Percentiles rank a stretch among this genome's conserved stretches.
Conservation (phyloP, 1,140 invertebrate species). For the Leptinotarsa texana region DNA sequence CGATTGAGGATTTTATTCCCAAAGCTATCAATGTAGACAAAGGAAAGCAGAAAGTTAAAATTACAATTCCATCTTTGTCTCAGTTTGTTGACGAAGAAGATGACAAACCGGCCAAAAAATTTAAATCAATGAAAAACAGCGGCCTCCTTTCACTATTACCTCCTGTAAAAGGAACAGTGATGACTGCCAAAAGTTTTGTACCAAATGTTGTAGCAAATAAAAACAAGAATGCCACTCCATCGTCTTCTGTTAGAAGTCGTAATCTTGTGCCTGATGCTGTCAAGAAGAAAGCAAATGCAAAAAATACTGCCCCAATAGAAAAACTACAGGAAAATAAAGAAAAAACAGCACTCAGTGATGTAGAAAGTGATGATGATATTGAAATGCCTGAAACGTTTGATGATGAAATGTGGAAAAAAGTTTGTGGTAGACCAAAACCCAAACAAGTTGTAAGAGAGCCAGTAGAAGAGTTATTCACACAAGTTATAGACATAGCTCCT, state of each 20-base stretch:
- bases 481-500: constrained; percentile 47
- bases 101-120: constrained; percentile 37
- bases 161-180: constrained; percentile 42
- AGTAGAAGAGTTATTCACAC: constrained; percentile 17
- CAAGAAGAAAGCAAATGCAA: constrained; percentile 27
- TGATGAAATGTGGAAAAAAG: constrained; percentile 52
- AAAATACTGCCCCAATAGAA: constrained; percentile 17
- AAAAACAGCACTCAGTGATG: constrained; percentile 31
- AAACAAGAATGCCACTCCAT: constrained; percentile 30
- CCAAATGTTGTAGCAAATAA: constrained; percentile 36
- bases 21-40: constrained; percentile 44
- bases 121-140: constrained; percentile 43
- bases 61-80: constrained; percentile 47
- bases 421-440: constrained; percentile 46
- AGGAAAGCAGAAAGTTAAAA: constrained; percentile 46
- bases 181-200: constrained; percentile 43
- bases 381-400: constrained; percentile 50
- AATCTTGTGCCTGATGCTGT: constrained; percentile 27
- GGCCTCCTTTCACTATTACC: constrained; percentile 46
- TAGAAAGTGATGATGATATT: constrained; percentile 47
- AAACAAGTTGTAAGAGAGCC: constrained; percentile 26
- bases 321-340: constrained; percentile 23
- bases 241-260: constrained; percentile 16
- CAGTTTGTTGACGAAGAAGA: constrained; percentile 44
- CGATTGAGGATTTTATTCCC: constrained; percentile 49